These are phyloP conservation scores for Stegostoma tigrinum DNA, from an alignment of 2,113 vertebrate species.

Conservation along the genomic window DNA sequence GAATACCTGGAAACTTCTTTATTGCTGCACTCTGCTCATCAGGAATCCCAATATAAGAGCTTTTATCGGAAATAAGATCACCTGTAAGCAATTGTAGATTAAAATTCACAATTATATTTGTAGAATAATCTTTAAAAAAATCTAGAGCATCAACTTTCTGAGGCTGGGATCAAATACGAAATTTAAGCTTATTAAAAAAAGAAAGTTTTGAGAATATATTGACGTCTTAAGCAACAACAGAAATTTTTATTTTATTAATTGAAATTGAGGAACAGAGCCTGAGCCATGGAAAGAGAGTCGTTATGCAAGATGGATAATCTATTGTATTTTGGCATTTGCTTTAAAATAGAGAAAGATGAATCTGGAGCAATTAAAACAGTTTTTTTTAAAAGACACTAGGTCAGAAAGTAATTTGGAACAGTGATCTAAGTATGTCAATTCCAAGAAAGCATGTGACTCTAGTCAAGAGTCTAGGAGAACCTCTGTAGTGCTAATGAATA, in stretches of 20 bases:
- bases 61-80: conserved; percentile 46
- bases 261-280: not conserved
- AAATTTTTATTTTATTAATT: not conserved
- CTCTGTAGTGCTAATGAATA: too few relatives aligned
- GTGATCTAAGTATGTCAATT: too few relatives aligned
- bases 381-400: too few relatives aligned
- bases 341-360: too few relatives aligned
- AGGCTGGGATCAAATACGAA: not conserved
- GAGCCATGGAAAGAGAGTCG: not conserved
- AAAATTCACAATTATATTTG: not conserved
- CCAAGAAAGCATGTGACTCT: too few relatives aligned
- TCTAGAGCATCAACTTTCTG: not conserved
- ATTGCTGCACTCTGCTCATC: conserved; percentile 44
- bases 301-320: too few relatives aligned
- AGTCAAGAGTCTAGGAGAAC: too few relatives aligned
- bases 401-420: too few relatives aligned
- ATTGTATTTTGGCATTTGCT: too few relatives aligned
- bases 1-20: conserved; percentile 54
- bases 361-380: too few relatives aligned
- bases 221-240: not conserved
- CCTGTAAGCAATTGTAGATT: conserved; percentile 45
- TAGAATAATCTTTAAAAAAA: not conserved
- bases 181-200: not conserved
- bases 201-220: not conserved
- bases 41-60: conserved; percentile 39